Conservation (phyloP, 2,797 vertebrate genomes). For the Sebastes matsubarae region DNA sequence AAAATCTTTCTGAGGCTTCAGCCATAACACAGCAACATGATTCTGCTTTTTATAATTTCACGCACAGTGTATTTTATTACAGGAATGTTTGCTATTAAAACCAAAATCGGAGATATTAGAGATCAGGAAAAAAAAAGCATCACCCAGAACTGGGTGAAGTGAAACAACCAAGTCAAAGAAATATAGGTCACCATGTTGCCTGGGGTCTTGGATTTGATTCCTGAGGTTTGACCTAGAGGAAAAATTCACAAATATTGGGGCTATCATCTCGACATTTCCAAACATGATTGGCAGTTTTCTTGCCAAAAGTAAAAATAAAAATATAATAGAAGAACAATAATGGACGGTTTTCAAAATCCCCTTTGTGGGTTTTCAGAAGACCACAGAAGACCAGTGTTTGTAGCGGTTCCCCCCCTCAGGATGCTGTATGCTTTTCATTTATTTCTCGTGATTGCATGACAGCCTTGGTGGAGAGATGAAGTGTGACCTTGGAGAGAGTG, state of each 20-base stretch:
- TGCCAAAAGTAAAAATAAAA: neutral
- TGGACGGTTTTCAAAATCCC: neutral
- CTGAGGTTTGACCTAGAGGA: conserved; percentile 40
- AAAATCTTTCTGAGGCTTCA: neutral
- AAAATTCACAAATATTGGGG: conserved; percentile 12
- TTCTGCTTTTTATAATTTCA: neutral
- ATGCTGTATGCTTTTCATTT: conserved; percentile 66
- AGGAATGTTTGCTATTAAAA: neutral
- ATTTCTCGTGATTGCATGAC: conserved; percentile 70
- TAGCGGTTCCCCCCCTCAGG: conserved; percentile 36
- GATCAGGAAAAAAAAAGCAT: neutral
- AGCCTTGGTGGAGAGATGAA: conserved; percentile 63
- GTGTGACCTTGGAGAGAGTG: conserved; percentile 69
- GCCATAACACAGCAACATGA: neutral
- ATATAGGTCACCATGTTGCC: conserved; percentile 54
- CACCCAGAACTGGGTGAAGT: neutral
- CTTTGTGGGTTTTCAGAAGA: conserved; percentile 13
- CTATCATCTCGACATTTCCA: conserved; percentile 3
- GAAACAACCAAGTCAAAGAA: conserved; percentile 26
- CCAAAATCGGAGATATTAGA: neutral
- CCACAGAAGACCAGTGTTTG: conserved; percentile 25
- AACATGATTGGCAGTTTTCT: neutral
- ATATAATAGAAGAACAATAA: neutral
- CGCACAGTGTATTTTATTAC: neutral
- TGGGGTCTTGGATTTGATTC: conserved; percentile 42